Evolutionary conservation across 2,888 invertebrate genomes (phyloP), one percentile per base, ranked within the genome.

Genomic region (Margaritifera margaritifera): DNA sequence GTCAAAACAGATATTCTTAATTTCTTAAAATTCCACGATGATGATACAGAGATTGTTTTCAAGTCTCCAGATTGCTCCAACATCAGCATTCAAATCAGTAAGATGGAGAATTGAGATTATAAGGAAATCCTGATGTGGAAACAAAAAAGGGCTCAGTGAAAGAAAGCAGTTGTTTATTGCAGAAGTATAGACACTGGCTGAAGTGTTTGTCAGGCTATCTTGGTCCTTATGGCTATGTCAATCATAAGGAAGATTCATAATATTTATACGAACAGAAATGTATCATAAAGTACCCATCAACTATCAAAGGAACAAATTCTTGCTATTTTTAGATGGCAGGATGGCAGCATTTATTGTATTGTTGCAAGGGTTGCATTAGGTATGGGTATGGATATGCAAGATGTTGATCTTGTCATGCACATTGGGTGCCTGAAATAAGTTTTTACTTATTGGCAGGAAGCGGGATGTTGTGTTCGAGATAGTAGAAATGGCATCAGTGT

Each of bases 141-240:
- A 19, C 60, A 72, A n/a, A 56, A 69, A 15, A 67, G 64, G 22
- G 22, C 19, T 31, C 22, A 53, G 27, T 59, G 54, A 19, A 72
- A 74, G 55, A 74, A 76, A 68, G 64, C 27, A n/a, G 57, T 75
- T 31, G 63, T 77, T 27, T 75, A 71, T 56, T 77, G 76, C 57
- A 22, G 74, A n/a, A 64, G 69, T 27, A 72, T 78, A n/a, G 71
- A 77, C 55, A 5, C 73, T 71, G 15, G 68, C 74, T 24, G 72
- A 77, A 59, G 52, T 71, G 15, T 74, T 77, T 63, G 51, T 71
- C 8, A 58, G 64, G 66, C 6, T 54, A 51, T 51, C 56, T 75
- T 18, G 72, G 75, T 25, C 15, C 54, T 18, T 8, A 57, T n/a
- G 69, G 72, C 4, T 78, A 76, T 67, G 64, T 24, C 11, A 64